Base-by-base conservation (phyloP, 2,888 invertebrate species). In the Linhomoeus sp. region DNA sequence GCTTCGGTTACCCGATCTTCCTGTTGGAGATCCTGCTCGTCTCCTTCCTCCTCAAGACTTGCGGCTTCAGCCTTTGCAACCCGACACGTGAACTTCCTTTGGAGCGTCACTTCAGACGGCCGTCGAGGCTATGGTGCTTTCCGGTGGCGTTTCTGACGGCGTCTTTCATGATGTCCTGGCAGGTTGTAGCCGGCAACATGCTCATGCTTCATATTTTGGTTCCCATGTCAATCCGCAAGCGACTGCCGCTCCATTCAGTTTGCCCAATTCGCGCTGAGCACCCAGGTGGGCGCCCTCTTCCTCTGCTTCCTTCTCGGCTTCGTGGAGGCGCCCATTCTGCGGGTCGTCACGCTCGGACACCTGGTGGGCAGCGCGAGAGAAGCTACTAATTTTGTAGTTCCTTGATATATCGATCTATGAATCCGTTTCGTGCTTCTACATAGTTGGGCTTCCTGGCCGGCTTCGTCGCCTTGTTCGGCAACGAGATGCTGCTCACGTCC, bases 1-100 rank as follows among this genome's bases (percentile, higher is more conserved):
- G 81, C 61, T 80, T 84, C 62, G 82, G 81, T 0, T 80, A 79
- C 59, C 86, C 86, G 0, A 71, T 82, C 38, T 72, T 83, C 51
- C 70, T 84, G 19, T 67, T 76, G 46, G 81, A 86, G 63, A 76
- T 79, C 67, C 76, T 78, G 57, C 69, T 76, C 25, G 69, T 82
- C 1, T 75, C 76, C 47, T 69, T 76, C 41, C 57, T 68, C 36
- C 52, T 73, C 39, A 66, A 57, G 60, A 58, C 44, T 48, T 51
- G 47, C 40, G n/a, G n/a, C n/a, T n/a, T n/a, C n/a, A n/a, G n/a
- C n/a, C n/a, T n/a, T n/a, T 26, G 29, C 15, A n/a, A 17, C 12
- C 46, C 20, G n/a, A 15, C 23, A n/a, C 5, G n/a, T 14, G 12
- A 38, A 22, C 20, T 12, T 24, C 17, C 17, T n/a, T n/a, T 17